Conservation (phyloP, 2,888 invertebrate genomes). For the Hypsopygia costalis region DNA sequence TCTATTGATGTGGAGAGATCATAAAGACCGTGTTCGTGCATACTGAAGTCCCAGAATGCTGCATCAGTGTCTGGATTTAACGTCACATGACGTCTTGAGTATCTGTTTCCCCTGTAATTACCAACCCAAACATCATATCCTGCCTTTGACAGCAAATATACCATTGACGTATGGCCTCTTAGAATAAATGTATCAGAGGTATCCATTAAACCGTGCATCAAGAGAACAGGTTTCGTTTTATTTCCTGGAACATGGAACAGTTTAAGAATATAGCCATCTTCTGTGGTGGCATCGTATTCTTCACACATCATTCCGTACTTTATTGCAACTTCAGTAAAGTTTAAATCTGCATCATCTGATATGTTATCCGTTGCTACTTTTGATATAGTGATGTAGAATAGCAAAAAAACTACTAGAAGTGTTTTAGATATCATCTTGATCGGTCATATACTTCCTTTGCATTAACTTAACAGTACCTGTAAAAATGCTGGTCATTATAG, state of each 20-base stretch:
- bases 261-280: constrained; percentile 27
- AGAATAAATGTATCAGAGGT: constrained; percentile 12
- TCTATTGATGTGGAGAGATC: constrained; percentile 83
- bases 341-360: constrained; percentile 7
- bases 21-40: constrained; percentile 83
- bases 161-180: constrained; percentile 11
- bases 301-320: constrained; percentile 11
- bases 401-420: too few species aligned
- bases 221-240: constrained; percentile 9
- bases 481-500: too few species aligned
- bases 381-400: background rate
- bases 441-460: too few species aligned
- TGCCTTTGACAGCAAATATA: background rate
- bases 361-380: too few species aligned
- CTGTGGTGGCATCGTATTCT: constrained; percentile 12
- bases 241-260: constrained; percentile 13
- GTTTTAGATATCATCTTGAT: too few species aligned
- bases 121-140: constrained; percentile 16
- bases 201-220: constrained; percentile 13
- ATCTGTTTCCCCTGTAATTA: constrained; percentile 14
- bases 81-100: constrained; percentile 11
- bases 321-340: constrained; percentile 12
- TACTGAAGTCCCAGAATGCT: constrained; percentile 3
- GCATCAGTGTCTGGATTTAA: constrained; percentile 8
- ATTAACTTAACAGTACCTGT: too few species aligned